Base-by-base conservation (phyloP, 2,888 invertebrate genomes). In the Agonopterix alstromeriana region DNA sequence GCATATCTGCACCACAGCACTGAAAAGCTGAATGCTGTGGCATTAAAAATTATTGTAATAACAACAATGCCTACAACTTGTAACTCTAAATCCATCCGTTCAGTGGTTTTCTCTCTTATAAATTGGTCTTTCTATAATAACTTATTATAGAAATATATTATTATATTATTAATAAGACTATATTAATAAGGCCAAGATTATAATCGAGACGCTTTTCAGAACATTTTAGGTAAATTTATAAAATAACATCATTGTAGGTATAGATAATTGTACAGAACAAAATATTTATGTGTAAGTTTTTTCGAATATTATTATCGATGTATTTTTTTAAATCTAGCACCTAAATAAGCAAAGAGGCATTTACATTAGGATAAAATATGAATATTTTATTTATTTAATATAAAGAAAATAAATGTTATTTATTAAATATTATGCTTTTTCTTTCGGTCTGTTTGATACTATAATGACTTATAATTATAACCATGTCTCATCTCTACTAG, bases 311-410 rank as follows among this genome's bases (percentile, higher is more conserved):
- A 51, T 48, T 38, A 53, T 27, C 27, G 27, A 27, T 38, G n/a
- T 38, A 38, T 38, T 38, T 38, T n/a, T 38, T n/a, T 38, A 5
- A 27, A 27, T 27, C 27, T 27, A 27, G 27, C 27, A 27, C 27
- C 3, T 54, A 52, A n/a, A 43, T 61, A 61, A 67, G 61, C 63
- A 63, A 57, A 61, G 65, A 73, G 65, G 73, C 73, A 73, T 73
- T 73, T 73, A 73, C 53, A 66, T 12, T 46, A 48, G 45, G 14
- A 35, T 36, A 46, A 35, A 36, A 35, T 47, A 41, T 9, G 10
- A 27, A 27, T 27, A 27, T 27, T 42, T 40, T 27, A 40, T 45
- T 27, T 35, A 41, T 40, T 46, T 42, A n/a, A 35, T 27, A 36
- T 14, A 50, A 42, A 11, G 10, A 42, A n/a, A 42, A 42, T 12